Percentiles rank a stretch among this genome's conserved stretches.
Evolutionary conservation across 2,797 vertebrate genomes (phyloP).

Genomic region (Parotocinclus haroldoi): DNA sequence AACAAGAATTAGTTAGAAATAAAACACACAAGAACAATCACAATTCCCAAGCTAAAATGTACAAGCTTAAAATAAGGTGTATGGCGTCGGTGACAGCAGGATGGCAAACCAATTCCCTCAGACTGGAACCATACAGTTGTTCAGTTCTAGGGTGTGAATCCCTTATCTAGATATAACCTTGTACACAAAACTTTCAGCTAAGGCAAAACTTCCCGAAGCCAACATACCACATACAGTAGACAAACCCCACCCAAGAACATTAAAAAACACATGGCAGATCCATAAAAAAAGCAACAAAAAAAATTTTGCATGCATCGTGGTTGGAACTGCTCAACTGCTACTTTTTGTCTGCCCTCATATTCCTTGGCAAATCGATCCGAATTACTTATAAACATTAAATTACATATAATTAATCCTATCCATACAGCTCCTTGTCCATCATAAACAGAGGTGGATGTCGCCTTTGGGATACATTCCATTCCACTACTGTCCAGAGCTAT

Average conservation of each 20-base stretch:
- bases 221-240: slow-evolving; percentile 25
- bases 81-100: slow-evolving; percentile 64
- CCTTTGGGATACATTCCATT: slow-evolving; percentile 25
- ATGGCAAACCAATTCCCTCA: slow-evolving; percentile 59
- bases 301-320: slow-evolving; percentile 64
- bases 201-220: slow-evolving; percentile 20
- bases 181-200: slow-evolving; percentile 22
- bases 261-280: slow-evolving; percentile 44
- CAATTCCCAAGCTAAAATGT: slow-evolving; percentile 88
- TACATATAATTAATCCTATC: slow-evolving; percentile 39
- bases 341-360: slow-evolving; percentile 31
- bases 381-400: slow-evolving; percentile 47
- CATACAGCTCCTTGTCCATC: slow-evolving; percentile 45
- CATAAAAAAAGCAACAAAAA: slow-evolving; percentile 23
- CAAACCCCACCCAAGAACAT: slow-evolving; percentile 43
- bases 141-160: not conserved
- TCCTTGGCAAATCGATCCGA: slow-evolving; percentile 44
- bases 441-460: slow-evolving; percentile 38
- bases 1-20: slow-evolving; percentile 90
- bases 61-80: slow-evolving; percentile 71
- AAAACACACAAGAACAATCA: slow-evolving; percentile 91
- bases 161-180: slow-evolving; percentile 9
- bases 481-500: slow-evolving; percentile 38
- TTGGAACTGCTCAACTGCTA: slow-evolving; percentile 38
- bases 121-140: slow-evolving; percentile 27